Conservation (phyloP, 2,113 vertebrate genomes). For the Boleophthalmus pectinirostris region DNA sequence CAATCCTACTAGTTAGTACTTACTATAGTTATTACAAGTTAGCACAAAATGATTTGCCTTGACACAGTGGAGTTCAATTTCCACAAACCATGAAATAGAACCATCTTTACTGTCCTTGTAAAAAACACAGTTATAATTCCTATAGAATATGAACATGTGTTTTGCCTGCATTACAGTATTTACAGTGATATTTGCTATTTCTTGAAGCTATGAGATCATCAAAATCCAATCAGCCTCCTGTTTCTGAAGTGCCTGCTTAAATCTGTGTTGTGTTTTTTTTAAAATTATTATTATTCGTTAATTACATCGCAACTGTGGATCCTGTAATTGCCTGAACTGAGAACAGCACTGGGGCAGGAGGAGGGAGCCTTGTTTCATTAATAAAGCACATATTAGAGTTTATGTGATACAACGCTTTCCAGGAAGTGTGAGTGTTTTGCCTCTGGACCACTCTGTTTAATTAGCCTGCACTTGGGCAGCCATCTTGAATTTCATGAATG, state of each 20-base stretch:
- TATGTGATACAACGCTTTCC: slow-evolving; percentile 1
- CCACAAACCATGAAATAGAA: no score
- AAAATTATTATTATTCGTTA: slow-evolving; percentile 2
- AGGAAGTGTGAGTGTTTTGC: slow-evolving; percentile 2
- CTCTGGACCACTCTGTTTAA: neutral
- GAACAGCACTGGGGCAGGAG: neutral
- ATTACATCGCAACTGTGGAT: neutral
- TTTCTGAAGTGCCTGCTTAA: neutral
- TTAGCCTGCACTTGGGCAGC: neutral
- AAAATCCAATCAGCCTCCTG: slow-evolving; percentile 3
- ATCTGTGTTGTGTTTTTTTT: neutral
- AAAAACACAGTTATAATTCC: neutral
- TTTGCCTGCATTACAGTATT: neutral
- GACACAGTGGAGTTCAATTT: no score
- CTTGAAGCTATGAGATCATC: neutral
- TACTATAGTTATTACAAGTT: neutral
- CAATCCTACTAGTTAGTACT: no score
- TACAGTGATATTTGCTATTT: slow-evolving; percentile 5
- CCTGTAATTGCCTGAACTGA: neutral
- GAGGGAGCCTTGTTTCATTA: slow-evolving; percentile 2
- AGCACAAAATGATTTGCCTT: neutral
- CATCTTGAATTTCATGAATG: slow-evolving; percentile 4
- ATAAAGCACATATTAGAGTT: slow-evolving; percentile 6
- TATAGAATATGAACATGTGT: neutral
- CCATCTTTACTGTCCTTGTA: neutral